Evolutionary conservation across 2,888 invertebrate species (phyloP).

Genomic region (Drosophila kambysellisi): DNA sequence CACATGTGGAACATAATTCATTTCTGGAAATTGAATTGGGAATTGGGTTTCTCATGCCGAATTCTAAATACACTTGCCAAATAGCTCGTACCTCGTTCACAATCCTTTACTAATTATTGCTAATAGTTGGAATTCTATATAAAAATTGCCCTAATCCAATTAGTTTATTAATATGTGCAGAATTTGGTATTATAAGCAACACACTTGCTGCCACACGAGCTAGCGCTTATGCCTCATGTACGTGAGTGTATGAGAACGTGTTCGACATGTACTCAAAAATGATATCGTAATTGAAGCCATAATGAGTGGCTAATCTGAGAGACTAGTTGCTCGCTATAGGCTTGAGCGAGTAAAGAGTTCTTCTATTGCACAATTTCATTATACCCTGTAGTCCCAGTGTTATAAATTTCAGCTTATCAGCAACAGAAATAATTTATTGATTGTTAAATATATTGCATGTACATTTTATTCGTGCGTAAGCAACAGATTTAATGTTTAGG

Average conservation of each 20-base stretch:
- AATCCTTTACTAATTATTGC: not conserved
- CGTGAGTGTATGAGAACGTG: slow-evolving; percentile 11
- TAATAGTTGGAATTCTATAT: not conserved
- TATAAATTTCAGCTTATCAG: not conserved
- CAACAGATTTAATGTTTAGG: not conserved
- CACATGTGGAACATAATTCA: slow-evolving; percentile 22
- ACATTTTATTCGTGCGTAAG: not conserved
- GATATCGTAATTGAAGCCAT: not conserved
- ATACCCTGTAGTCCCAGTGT: not conserved
- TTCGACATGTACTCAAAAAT: slow-evolving; percentile 3
- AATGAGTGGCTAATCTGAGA: not conserved
- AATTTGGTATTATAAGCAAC: not conserved
- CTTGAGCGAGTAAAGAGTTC: slow-evolving; percentile 1
- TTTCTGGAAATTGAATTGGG: not conserved
- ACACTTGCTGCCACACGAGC: not conserved
- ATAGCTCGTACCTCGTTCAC: not conserved
- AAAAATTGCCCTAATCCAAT: not conserved
- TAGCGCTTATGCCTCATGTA: not conserved
- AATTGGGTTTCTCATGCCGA: not conserved
- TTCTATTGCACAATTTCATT: not conserved
- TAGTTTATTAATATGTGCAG: not conserved
- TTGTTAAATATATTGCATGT: not conserved
- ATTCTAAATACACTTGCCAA: slow-evolving; percentile 4
- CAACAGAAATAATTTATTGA: not conserved
- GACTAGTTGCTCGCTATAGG: not conserved